phyloP scores from a whole-genome alignment of 2,113 vertebrate genomes.

The Platysternon megacephalum region DNA sequence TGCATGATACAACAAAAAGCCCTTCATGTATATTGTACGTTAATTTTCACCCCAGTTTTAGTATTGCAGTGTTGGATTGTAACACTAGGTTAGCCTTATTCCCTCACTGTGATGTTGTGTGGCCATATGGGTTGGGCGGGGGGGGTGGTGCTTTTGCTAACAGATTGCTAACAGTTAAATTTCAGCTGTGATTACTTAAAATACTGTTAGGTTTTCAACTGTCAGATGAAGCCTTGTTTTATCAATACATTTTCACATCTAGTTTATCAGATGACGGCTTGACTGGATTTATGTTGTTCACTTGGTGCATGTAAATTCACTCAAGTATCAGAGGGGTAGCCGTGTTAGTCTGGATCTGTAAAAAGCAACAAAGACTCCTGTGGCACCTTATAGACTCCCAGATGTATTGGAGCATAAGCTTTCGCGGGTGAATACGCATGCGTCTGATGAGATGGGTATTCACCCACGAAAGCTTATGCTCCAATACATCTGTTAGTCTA shows the following conservation, averaged over 20 bases:
- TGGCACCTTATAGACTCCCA: too few species aligned
- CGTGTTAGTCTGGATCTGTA: too few species aligned
- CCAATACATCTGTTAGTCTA: too few species aligned
- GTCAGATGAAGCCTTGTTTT: background rate
- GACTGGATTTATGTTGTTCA: slow-evolving; percentile 40
- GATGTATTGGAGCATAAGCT: too few species aligned
- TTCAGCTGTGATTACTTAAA: slow-evolving; percentile 40
- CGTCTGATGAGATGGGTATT: too few species aligned
- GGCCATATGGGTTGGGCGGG: too few species aligned
- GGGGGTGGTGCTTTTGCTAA: background rate
- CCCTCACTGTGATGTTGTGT: background rate
- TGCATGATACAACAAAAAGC: background rate
- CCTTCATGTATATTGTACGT: background rate
- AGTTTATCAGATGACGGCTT: slow-evolving; percentile 10
- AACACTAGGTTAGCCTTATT: background rate
- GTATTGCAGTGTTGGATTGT: background rate
- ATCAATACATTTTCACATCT: slow-evolving; percentile 29
- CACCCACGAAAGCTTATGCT: too few species aligned
- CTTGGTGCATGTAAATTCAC: slow-evolving; percentile 46
- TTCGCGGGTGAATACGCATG: too few species aligned
- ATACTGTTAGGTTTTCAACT: slow-evolving; percentile 22
- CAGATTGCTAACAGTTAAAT: background rate
- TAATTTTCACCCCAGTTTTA: background rate
- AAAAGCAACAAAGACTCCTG: too few species aligned
- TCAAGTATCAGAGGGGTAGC: too few species aligned